Evolutionary conservation across 92 coral and sea anemone species (phyloP).

Genomic region (Bergia sp.): DNA sequence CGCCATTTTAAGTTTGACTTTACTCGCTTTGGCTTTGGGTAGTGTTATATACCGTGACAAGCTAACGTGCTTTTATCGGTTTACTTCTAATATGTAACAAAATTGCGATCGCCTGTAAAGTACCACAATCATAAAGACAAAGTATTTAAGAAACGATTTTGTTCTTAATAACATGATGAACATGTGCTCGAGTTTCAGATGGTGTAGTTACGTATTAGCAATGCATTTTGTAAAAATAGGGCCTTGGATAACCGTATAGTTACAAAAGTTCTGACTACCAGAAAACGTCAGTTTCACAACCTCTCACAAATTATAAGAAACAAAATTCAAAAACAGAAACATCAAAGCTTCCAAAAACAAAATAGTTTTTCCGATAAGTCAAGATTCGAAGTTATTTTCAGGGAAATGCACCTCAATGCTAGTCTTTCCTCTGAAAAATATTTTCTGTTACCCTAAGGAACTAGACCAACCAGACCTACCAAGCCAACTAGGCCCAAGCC

Average conservation of each 20-base stretch:
- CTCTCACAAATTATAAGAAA: no score
- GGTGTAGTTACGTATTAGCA: not conserved
- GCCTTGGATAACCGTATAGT: not conserved
- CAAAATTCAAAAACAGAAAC: no score
- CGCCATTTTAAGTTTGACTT: not conserved
- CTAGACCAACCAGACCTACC: conserved; percentile 66
- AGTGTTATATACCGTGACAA: not conserved
- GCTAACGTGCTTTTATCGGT: not conserved
- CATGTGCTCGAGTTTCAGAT: not conserved
- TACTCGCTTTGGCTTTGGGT: not conserved
- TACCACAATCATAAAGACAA: no score
- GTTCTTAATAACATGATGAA: not conserved
- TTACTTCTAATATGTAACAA: not conserved
- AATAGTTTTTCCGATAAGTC: not conserved
- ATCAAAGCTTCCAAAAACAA: not conserved
- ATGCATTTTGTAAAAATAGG: not conserved
- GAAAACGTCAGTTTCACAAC: no score
- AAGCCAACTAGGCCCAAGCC: conserved; percentile 49
- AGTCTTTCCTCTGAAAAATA: not conserved
- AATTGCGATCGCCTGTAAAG: not conserved
- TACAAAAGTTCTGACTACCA: no score
- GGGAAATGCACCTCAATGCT: not conserved
- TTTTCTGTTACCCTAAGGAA: conserved; percentile 9
- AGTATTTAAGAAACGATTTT: not conserved
- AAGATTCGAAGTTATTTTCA: not conserved